Conservation (phyloP, 2,888 invertebrate species). For the Plusia festucae region DNA sequence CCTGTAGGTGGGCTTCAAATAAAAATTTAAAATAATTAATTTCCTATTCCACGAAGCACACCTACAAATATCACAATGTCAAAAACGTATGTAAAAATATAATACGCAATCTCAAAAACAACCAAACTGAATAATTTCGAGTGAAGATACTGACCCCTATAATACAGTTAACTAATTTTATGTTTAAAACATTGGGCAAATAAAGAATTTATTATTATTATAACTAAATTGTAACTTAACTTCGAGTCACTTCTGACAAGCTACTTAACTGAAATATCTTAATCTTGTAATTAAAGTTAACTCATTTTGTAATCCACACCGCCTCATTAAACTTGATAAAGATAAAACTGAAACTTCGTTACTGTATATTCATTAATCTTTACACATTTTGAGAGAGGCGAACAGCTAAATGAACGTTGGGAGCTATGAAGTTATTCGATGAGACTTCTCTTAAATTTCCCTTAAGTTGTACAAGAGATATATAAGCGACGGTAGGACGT, state of each 20-base stretch:
- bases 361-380: conserved; percentile 44
- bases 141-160: no score
- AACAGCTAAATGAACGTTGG: neutral
- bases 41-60: no score
- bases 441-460: neutral
- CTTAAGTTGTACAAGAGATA: neutral
- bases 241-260: conserved; percentile 24
- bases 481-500: no score
- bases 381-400: neutral
- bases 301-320: conserved; percentile 32
- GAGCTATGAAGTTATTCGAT: neutral
- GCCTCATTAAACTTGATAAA: conserved; percentile 49
- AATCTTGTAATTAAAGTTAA: conserved; percentile 43
- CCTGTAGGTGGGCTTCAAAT: no score
- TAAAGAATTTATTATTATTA: no score
- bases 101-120: no score
- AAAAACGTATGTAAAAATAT: no score
- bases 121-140: no score
- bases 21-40: no score
- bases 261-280: conserved; percentile 36
- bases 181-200: no score
- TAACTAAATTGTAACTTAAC: neutral
- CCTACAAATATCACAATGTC: no score
- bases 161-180: no score
- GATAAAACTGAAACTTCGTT: conserved; percentile 33